These are phyloP conservation scores for Syngnathus floridae DNA, from an alignment of 2,113 vertebrate genomes.

Conservation along the genomic window DNA sequence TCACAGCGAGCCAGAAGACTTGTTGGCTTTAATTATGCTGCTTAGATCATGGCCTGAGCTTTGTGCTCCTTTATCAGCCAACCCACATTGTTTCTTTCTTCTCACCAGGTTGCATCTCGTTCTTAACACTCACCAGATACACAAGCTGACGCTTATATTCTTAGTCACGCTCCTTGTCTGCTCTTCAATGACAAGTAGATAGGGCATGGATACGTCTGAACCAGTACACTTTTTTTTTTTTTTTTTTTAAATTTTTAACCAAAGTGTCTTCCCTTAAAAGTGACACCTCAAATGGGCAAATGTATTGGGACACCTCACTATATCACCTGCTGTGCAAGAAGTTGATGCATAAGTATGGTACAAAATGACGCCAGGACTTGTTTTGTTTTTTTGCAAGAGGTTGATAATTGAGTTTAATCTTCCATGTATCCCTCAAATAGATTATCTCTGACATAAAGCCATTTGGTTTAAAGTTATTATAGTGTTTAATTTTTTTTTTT, in stretches of 20 bases:
- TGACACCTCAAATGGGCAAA: too few species aligned
- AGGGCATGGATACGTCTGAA: conserved; percentile 32
- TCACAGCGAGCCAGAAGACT: conserved; percentile 32
- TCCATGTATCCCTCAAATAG: too few species aligned
- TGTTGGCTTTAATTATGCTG: conserved; percentile 52
- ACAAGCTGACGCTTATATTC: conserved; percentile 20
- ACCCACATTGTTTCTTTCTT: conserved; percentile 18
- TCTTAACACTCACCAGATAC: neutral
- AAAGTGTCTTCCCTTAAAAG: neutral
- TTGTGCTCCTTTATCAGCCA: conserved; percentile 39
- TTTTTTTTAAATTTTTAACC: conserved; percentile 21
- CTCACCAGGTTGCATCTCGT: conserved; percentile 9
- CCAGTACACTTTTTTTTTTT: conserved; percentile 44
- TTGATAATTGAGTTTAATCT: too few species aligned
- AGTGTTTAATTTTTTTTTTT: too few species aligned
- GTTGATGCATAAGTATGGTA: too few species aligned
- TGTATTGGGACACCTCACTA: too few species aligned
- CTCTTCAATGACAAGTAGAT: conserved; percentile 31
- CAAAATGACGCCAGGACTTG: too few species aligned
- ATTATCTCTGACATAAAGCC: too few species aligned
- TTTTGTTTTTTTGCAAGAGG: too few species aligned
- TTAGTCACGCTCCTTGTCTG: conserved; percentile 41
- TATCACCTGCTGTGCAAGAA: too few species aligned
- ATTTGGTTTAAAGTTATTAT: too few species aligned
- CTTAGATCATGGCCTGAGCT: conserved; percentile 40